These are phyloP conservation scores for Pyrrhosoma nymphula DNA, from an alignment of 2,888 invertebrate species.

Conservation along the genomic window DNA sequence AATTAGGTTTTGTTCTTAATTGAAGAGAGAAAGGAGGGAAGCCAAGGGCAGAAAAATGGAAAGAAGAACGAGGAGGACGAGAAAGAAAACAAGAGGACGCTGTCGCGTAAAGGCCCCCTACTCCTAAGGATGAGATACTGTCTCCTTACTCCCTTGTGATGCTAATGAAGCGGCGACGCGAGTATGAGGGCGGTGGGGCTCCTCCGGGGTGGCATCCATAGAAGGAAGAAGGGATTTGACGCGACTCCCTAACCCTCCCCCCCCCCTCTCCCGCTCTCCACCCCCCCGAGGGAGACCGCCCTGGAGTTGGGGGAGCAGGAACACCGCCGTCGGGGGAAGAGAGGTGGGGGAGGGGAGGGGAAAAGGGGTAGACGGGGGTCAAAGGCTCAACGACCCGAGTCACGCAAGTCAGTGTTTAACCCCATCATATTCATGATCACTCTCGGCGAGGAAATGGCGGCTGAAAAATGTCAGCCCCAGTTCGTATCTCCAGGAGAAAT, in stretches of 20 bases:
- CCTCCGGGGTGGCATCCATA: not conserved
- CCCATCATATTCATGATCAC: slow-evolving; percentile 60
- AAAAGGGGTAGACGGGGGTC: not conserved
- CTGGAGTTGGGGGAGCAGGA: too few species aligned
- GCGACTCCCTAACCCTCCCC: not conserved
- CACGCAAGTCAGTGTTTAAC: slow-evolving; percentile 50
- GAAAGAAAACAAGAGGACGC: not conserved
- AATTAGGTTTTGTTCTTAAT: too few species aligned
- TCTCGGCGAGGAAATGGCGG: slow-evolving; percentile 9
- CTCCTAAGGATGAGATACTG: not conserved
- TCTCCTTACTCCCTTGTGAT: slow-evolving; percentile 7
- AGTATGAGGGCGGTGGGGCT: not conserved
- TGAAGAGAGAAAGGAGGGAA: not conserved
- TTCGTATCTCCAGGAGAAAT: slow-evolving; percentile 49
- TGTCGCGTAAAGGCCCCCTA: not conserved
- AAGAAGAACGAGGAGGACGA: not conserved
- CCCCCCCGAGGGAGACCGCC: too few species aligned
- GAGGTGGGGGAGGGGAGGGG: not conserved
- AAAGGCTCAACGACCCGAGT: slow-evolving; percentile 33
- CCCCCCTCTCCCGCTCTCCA: not conserved
- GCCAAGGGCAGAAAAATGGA: not conserved
- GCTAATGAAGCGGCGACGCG: slow-evolving; percentile 17
- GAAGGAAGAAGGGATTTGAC: not conserved
- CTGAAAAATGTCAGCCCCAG: slow-evolving; percentile 62
- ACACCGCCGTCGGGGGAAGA: not conserved